Evolutionary conservation across 2,888 invertebrate genomes (phyloP).

Genomic region (Lasius fuliginosus): DNA sequence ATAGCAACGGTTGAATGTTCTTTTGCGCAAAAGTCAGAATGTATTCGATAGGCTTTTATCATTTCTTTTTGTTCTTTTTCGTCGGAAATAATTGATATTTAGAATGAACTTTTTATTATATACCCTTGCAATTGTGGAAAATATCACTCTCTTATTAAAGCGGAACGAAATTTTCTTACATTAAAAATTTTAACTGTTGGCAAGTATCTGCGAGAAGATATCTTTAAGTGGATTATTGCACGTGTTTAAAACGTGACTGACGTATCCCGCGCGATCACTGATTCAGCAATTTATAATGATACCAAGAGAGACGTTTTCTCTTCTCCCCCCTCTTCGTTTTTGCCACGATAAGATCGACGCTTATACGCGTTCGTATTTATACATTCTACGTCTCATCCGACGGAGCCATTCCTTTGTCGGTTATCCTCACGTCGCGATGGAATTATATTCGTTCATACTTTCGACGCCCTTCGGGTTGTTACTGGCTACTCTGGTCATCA

Average conservation of each 20-base stretch:
- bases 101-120: neutral
- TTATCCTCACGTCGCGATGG: neutral
- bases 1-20: neutral
- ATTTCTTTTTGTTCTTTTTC: neutral
- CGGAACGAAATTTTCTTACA: neutral
- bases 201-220: neutral
- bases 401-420: constrained; percentile 9
- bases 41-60: neutral
- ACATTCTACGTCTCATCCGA: neutral
- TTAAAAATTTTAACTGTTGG: neutral
- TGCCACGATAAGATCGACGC: constrained; percentile 23
- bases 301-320: neutral
- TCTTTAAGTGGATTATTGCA: neutral
- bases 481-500: constrained; percentile 34
- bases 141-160: neutral
- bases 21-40: neutral
- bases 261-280: neutral
- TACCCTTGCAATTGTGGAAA: neutral
- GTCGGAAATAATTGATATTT: neutral
- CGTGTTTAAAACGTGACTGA: neutral
- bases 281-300: neutral
- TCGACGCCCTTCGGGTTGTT: constrained; percentile 27
- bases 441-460: neutral
- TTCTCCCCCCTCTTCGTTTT: neutral
- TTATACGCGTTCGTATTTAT: constrained; percentile 11